Percentiles rank a stretch among this genome's conserved stretches.
Conservation (phyloP, 1,140 invertebrate genomes). For the Archivesica marissinica region DNA sequence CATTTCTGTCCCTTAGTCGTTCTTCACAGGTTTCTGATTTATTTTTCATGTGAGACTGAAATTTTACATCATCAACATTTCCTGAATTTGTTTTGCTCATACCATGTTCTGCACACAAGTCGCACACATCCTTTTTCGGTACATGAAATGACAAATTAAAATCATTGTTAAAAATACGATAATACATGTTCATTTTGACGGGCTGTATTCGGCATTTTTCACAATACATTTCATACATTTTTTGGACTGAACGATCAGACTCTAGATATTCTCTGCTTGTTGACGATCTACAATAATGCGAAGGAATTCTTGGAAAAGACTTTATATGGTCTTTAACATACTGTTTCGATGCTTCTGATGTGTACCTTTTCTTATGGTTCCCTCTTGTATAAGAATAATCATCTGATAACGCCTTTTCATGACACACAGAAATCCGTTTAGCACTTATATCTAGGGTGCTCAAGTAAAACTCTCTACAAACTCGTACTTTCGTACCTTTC, state of each 20-base stretch:
- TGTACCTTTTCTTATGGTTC: background rate
- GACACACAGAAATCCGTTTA: too few relatives aligned
- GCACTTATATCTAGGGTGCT: background rate
- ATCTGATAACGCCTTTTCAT: background rate
- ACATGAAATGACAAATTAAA: constrained; percentile 62
- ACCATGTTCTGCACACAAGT: constrained; percentile 31
- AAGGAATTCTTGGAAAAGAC: constrained; percentile 2
- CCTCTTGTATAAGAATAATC: background rate
- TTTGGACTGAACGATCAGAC: background rate
- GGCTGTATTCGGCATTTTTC: constrained; percentile 39
- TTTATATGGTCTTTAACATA: background rate
- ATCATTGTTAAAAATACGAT: constrained; percentile 56
- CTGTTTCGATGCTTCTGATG: background rate
- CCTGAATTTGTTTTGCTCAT: background rate
- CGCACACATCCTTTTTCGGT: constrained; percentile 65
- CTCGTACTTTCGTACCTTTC: background rate
- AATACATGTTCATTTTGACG: constrained; percentile 53
- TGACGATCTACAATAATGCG: background rate
- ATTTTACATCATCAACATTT: background rate
- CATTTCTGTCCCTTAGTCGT: background rate
- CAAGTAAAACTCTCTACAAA: constrained; percentile 26
- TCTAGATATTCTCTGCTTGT: background rate
- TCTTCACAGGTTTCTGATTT: background rate
- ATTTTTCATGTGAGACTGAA: background rate
- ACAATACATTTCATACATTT: constrained; percentile 19